phyloP scores from a whole-genome alignment of 2,888 invertebrate species.

The Pyrrhosoma nymphula region DNA sequence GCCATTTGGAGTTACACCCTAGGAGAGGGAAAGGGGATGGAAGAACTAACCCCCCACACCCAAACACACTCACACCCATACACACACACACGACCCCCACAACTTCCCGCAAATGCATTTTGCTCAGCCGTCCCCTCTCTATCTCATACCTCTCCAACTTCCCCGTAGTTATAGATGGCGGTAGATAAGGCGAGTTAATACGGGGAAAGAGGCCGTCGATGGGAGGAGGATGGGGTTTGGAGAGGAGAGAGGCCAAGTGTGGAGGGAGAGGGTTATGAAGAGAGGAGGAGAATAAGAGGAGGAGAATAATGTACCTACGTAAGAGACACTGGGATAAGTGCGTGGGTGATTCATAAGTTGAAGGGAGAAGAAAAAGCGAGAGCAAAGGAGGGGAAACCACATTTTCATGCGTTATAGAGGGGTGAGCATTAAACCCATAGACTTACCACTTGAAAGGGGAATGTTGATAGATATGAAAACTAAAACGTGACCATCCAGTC shows the following conservation, averaged over 20 bases:
- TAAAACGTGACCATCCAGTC: too few relatives aligned
- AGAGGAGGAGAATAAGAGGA: background rate
- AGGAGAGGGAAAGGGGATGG: background rate
- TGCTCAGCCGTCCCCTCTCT: background rate
- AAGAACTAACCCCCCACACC: background rate
- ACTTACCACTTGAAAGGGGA: too few relatives aligned
- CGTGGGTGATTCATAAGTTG: background rate
- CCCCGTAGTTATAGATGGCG: conserved; percentile 55
- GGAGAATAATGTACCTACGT: background rate
- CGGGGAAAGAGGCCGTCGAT: conserved; percentile 14
- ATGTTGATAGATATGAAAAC: too few relatives aligned
- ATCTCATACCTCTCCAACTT: background rate
- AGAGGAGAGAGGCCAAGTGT: background rate
- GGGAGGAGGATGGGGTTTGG: conserved; percentile 6
- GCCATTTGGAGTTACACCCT: conserved; percentile 39
- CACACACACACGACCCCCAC: background rate
- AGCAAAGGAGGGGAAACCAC: too few relatives aligned
- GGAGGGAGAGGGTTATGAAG: background rate
- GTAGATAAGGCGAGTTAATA: conserved; percentile 58
- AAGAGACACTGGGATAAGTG: background rate
- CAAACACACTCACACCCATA: background rate
- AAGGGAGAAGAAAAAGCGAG: background rate
- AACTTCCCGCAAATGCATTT: background rate
- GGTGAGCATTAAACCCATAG: too few relatives aligned
- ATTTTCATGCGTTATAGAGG: too few relatives aligned